Percentiles rank a stretch among this genome's conserved stretches.
These are phyloP conservation scores for Apis laboriosa DNA, from an alignment of 1,140 invertebrate genomes.

Conservation along the genomic window DNA sequence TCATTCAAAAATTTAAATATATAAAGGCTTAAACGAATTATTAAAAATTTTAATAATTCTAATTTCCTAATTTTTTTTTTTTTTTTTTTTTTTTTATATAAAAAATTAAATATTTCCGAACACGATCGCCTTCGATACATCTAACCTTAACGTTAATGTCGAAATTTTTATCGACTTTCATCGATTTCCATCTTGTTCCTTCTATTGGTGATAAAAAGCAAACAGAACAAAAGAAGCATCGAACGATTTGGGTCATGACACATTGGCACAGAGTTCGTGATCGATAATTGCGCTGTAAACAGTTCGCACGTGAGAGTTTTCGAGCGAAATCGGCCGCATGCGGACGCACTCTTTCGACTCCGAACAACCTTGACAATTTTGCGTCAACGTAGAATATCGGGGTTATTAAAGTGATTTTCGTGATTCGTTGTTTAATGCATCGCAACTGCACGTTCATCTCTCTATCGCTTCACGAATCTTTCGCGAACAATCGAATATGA, in stretches of 20 bases:
- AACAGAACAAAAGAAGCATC: background rate
- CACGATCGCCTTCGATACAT: background rate
- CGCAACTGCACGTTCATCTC: background rate
- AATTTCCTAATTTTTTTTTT: too few species aligned
- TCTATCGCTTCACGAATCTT: background rate
- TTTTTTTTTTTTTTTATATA: too few species aligned
- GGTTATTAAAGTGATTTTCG: background rate
- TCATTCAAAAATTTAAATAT: too few species aligned
- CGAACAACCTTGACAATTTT: background rate
- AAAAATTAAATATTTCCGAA: background rate
- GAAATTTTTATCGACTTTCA: too few species aligned
- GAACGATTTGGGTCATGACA: constrained; percentile 10
- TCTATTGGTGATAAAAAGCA: background rate
- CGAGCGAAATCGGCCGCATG: background rate
- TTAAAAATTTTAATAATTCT: too few species aligned
- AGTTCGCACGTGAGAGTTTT: background rate
- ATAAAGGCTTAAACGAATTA: too few species aligned
- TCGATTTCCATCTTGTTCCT: background rate
- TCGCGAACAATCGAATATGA: background rate
- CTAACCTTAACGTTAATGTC: background rate
- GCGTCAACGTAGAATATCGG: background rate
- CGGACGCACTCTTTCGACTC: background rate
- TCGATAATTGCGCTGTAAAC: constrained; percentile 2
- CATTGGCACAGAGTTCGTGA: background rate
- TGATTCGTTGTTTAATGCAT: background rate